Conservation (phyloP, 2,888 invertebrate species). For the Cecidostiba fungosa region DNA sequence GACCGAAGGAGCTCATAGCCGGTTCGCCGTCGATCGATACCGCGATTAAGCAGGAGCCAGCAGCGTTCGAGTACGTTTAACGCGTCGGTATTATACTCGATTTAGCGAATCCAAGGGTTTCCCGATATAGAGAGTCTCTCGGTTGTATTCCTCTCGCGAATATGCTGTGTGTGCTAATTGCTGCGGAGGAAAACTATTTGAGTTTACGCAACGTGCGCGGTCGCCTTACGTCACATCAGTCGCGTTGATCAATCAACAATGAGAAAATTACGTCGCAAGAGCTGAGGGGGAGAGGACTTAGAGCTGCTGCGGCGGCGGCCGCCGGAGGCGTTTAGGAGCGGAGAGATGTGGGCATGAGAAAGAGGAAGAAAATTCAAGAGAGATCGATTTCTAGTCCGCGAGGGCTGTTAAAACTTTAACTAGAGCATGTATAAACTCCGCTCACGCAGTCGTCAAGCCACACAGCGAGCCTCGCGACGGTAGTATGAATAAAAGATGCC, state of each 20-base stretch:
- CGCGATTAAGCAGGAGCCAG: conserved; percentile 30
- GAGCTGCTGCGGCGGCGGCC: not conserved
- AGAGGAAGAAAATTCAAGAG: conserved; percentile 68
- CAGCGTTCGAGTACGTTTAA: conserved; percentile 49
- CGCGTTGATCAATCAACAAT: no score
- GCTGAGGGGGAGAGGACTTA: not conserved
- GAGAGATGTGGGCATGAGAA: no score
- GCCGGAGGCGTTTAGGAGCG: not conserved
- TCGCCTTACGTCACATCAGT: no score
- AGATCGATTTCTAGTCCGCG: conserved; percentile 73
- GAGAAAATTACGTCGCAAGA: no score
- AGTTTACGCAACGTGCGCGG: no score
- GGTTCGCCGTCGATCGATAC: conserved; percentile 31
- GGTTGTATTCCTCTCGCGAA: not conserved
- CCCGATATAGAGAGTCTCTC: not conserved
- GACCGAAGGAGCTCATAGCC: not conserved
- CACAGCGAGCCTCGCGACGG: conserved; percentile 68
- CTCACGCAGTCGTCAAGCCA: conserved; percentile 76
- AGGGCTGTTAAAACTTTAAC: conserved; percentile 75
- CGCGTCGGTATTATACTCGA: conserved; percentile 40
- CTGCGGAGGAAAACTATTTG: not conserved
- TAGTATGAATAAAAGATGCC: conserved; percentile 77
- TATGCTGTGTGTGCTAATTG: not conserved
- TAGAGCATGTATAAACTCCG: conserved; percentile 75
- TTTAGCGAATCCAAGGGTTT: conserved; percentile 35